Percentiles rank a stretch among this genome's conserved stretches.
Conservation (phyloP, 2,888 invertebrate genomes). For the Eupithecia subfuscata region DNA sequence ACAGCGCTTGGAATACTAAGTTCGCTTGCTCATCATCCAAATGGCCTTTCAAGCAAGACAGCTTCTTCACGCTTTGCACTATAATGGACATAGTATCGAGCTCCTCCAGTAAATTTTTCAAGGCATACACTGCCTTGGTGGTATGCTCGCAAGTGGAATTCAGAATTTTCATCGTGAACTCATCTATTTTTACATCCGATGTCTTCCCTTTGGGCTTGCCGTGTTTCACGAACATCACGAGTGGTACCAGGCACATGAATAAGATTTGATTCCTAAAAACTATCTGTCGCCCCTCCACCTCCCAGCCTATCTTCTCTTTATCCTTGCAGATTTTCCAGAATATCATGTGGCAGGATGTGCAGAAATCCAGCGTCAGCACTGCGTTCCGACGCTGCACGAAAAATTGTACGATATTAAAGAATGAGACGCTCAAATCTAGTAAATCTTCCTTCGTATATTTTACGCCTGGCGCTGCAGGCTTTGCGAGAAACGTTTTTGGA, state of each 20-base stretch:
- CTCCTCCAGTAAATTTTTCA: slow-evolving; percentile 82
- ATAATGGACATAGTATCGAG: slow-evolving; percentile 73
- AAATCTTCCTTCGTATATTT: slow-evolving; percentile 67
- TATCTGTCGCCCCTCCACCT: slow-evolving; percentile 50
- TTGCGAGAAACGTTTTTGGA: slow-evolving; percentile 63
- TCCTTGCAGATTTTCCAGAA: slow-evolving; percentile 61
- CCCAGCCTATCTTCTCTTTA: slow-evolving; percentile 49
- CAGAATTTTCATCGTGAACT: slow-evolving; percentile 85
- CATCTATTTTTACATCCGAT: slow-evolving; percentile 82
- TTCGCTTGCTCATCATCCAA: slow-evolving; percentile 86
- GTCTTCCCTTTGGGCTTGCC: slow-evolving; percentile 46
- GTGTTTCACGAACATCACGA: slow-evolving; percentile 71
- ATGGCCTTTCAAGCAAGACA: slow-evolving; percentile 83
- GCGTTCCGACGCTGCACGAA: slow-evolving; percentile 63
- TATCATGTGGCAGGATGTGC: slow-evolving; percentile 65
- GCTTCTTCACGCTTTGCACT: slow-evolving; percentile 81
- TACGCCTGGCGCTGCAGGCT: slow-evolving; percentile 61
- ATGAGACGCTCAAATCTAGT: slow-evolving; percentile 62
- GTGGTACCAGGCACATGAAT: slow-evolving; percentile 86
- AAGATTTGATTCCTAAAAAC: slow-evolving; percentile 85
- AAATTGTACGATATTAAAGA: slow-evolving; percentile 65
- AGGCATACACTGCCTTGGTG: slow-evolving; percentile 83
- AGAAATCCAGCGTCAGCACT: slow-evolving; percentile 63
- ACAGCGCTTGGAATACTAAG: slow-evolving; percentile 85
- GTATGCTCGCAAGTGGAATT: slow-evolving; percentile 86